phyloP scores from a whole-genome alignment of 1,140 invertebrate genomes.

The Achatina immaculata region DNA sequence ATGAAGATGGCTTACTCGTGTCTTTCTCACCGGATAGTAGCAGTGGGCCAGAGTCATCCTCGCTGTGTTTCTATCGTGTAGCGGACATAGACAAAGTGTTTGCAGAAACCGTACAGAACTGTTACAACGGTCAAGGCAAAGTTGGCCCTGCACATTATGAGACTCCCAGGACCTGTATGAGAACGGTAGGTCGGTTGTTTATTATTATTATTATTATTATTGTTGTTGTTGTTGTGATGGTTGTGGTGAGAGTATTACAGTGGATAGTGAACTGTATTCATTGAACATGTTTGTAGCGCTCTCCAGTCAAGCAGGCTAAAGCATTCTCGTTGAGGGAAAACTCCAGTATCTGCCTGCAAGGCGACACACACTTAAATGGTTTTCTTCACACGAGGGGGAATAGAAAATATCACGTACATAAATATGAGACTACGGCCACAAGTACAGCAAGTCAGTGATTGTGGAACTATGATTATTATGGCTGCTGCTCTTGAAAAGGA shows the following conservation, averaged over 20 bases:
- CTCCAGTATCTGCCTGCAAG: no score
- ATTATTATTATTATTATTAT: neutral
- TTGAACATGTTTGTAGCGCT: neutral
- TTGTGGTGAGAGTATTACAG: neutral
- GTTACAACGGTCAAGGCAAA: conserved; percentile 79
- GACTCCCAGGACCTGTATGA: conserved; percentile 43
- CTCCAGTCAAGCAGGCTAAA: neutral
- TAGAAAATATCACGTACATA: no score
- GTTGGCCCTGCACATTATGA: conserved; percentile 63
- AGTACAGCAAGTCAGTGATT: no score
- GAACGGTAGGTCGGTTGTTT: conserved; percentile 49
- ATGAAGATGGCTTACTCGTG: conserved; percentile 93
- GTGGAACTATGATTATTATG: no score
- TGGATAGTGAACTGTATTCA: neutral
- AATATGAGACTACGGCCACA: no score
- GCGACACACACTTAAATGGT: no score
- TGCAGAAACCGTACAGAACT: conserved; percentile 96
- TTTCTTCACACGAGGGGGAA: no score
- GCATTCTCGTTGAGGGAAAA: no score
- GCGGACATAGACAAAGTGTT: conserved; percentile 93
- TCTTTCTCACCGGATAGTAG: conserved; percentile 88
- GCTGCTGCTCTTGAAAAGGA: no score
- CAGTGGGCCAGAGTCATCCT: conserved; percentile 75
- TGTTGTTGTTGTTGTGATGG: neutral
- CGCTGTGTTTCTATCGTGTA: conserved; percentile 94